Base-by-base conservation (phyloP, 2,113 vertebrate genomes). In the Raphicerus campestris region DNA sequence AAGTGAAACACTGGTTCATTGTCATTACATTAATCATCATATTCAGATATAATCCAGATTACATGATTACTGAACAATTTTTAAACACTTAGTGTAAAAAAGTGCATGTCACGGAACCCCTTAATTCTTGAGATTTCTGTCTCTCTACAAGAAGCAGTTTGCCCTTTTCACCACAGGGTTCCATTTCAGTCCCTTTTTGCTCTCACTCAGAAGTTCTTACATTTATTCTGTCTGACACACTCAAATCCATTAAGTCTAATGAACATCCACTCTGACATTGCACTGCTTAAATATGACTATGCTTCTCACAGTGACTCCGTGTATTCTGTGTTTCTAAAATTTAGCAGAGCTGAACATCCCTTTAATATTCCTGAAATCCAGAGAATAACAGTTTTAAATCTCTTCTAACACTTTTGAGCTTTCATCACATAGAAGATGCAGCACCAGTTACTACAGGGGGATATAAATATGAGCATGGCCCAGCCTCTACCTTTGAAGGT, bases 161-260 rank as follows among this genome's bases (percentile, higher is more conserved):
- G 8, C 42, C 39, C 5, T 87, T 90, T 95, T 77, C 22, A 47
- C 11, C 7, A 30, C 22, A 26, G 55, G n/a, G 35, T 53, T 58
- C 13, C 6, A 42, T 28, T 85, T 7, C 42, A 89, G 2, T 51
- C 92, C 13, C 11, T 70, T 32, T 93, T 83, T 28, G 45, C 7
- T 11, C 55, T 55, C 19, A 83, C 6, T 63, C 32, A 13, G 66
- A 80, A 87, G 26, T 78, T 91, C 17, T 53, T 93, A 28, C 2
- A 49, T 91, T 91, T 87, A 66, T 90, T 94, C 13, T 80, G 8
- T 85, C 63, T 80, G 66, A 35, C 16, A 81, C 32, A 61, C 47
- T 93, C 63, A 95, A 83, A 92, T 73, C 66, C 58, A 93, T 89
- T 92, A 94, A 86, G 28, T 89, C 39, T 92, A 96, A 96, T 91